Conservation (phyloP, 2,797 vertebrate genomes). For the Premnoplex brunnescens region DNA sequence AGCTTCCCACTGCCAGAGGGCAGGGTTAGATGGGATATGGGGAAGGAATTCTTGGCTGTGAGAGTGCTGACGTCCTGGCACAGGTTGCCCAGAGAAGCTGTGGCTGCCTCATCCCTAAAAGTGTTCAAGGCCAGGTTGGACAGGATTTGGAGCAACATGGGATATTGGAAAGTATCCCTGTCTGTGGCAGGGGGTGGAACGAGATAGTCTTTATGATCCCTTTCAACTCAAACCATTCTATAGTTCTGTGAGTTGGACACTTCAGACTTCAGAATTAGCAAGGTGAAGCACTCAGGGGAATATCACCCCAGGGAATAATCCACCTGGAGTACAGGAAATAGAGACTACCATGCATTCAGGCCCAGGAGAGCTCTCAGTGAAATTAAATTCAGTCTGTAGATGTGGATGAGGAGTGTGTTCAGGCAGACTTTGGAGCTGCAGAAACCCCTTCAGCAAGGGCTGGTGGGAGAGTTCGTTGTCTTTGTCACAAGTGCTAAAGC, state of each 20-base stretch:
- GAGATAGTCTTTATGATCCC: neutral
- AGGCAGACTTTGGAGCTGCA: neutral
- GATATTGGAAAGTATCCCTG: neutral
- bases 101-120: neutral
- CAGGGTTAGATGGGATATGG: neutral
- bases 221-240: neutral
- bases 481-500: neutral
- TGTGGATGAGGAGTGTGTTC: neutral
- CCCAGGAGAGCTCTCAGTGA: neutral
- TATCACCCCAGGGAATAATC: neutral
- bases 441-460: neutral
- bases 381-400: neutral
- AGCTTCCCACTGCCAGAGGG: neutral
- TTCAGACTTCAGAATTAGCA: neutral
- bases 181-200: neutral
- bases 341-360: neutral
- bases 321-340: neutral
- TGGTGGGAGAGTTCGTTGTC: neutral
- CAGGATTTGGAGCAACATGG: neutral
- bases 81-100: neutral
- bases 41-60: neutral
- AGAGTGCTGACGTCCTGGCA: neutral
- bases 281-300: neutral
- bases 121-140: neutral
- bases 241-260: neutral